Percentiles rank a stretch among this genome's conserved stretches.
These are phyloP conservation scores for Circaetus cinerascens DNA, from an alignment of 2,113 vertebrate genomes.

Conservation along the genomic window DNA sequence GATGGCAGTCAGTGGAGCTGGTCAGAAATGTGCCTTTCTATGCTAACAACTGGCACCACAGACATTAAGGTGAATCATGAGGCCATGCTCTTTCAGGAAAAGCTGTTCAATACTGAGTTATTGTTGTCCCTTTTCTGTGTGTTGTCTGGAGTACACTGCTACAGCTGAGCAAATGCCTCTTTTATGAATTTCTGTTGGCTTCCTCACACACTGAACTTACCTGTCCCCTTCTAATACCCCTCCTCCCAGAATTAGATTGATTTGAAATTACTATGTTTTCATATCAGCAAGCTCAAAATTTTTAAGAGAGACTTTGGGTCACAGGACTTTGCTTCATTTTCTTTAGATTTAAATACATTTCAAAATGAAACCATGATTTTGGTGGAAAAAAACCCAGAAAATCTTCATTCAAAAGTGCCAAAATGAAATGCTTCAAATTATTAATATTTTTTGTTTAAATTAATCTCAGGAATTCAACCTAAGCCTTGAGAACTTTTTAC, in stretches of 20 bases:
- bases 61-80: not conserved
- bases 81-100: not conserved
- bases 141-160: not conserved
- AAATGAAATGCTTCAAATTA: not conserved
- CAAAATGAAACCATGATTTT: not conserved
- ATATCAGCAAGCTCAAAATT: not conserved
- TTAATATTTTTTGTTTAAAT: not conserved
- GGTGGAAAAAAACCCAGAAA: not conserved
- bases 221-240: not conserved
- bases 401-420: not conserved
- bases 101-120: not conserved
- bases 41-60: not conserved
- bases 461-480: not conserved
- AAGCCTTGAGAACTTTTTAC: not conserved
- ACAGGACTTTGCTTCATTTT: fast-evolving
- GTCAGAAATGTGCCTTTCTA: not conserved
- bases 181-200: not conserved
- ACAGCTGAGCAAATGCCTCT: not conserved
- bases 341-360: not conserved
- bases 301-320: not conserved
- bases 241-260: not conserved
- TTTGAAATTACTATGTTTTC: not conserved
- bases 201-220: not conserved
- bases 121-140: not conserved
- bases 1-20: not conserved